Base-by-base conservation (phyloP, 1,140 invertebrate species). In the Brevipalpus yothersi region DNA sequence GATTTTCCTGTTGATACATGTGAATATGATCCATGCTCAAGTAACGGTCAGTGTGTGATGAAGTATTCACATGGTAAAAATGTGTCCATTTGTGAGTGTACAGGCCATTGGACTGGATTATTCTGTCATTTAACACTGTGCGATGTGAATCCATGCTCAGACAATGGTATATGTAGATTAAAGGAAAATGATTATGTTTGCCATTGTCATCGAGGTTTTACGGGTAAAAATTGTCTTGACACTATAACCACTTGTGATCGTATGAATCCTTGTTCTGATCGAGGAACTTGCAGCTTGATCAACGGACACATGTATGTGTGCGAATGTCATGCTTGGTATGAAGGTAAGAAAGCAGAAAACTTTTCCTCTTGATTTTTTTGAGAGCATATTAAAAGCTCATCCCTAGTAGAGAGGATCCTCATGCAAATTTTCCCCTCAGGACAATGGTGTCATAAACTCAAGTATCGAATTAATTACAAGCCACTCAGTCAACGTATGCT, bases 401-500 rank as follows among this genome's bases (percentile, higher is more conserved):
- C 53, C n/a, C 41, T 21, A 60, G 7, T 12, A 17, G n/a, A 31
- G 15, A 19, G n/a, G 19, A 41, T 53, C 31, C 31, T 31, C 31
- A 31, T 31, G 31, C 2, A 31, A 31, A 31, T 5, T 59, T 60
- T 51, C 13, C 59, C 49, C 60, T 19, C 64, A 77, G 75, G 76
- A 23, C 63, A 71, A 15, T 65, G 75, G 66, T 78, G 80, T 73
- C 74, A 83, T 69, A 65, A 75, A 55, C 69, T 78, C 39, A 78
- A 80, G 72, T 65, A 75, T 59, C 70, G 76, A 63, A 81, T 82
- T 63, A 80, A 79, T 1, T 81, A 77, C 68, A 80, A 79, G 63
- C 80, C 80, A 2, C 66, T 82, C 23, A 79, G 79, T 47, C 75
- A 83, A 59, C 69, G 82, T 23, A 84, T 86, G 82, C 71, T 85